phyloP scores from a whole-genome alignment of 2,113 vertebrate genomes.

The Oostethus manadensis region DNA sequence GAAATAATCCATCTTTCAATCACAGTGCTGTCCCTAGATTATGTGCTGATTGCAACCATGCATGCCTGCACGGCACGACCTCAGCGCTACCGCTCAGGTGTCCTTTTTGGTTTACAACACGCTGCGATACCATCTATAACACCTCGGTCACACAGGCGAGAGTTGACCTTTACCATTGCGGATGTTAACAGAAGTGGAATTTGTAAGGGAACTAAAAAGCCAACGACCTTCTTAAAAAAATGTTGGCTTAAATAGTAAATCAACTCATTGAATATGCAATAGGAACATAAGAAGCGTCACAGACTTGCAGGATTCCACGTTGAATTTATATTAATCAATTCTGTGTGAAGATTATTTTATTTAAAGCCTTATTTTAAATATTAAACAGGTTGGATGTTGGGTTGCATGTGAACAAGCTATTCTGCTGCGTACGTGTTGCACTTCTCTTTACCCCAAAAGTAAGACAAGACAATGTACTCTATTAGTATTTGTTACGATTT shows the following conservation, averaged over 20 bases:
- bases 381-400: neutral
- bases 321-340: neutral
- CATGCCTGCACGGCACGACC: too few relatives aligned
- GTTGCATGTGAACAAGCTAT: neutral
- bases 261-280: slow-evolving; percentile 15
- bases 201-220: slow-evolving; percentile 20
- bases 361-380: neutral
- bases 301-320: neutral
- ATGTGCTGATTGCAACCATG: too few relatives aligned
- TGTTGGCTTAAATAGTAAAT: neutral
- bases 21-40: too few relatives aligned
- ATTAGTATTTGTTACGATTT: too few relatives aligned
- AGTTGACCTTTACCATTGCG: slow-evolving; percentile 1
- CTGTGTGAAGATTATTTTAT: neutral
- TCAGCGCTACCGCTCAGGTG: slow-evolving; percentile 34
- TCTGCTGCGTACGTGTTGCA: neutral
- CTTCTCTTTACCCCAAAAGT: too few relatives aligned
- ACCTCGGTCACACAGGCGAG: slow-evolving; percentile 25
- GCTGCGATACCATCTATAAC: slow-evolving; percentile 37
- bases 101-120: slow-evolving; percentile 42
- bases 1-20: too few relatives aligned
- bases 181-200: slow-evolving; percentile 31
- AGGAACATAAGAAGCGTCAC: slow-evolving; percentile 4
- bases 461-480: too few relatives aligned
- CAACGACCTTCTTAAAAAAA: neutral